Evolutionary conservation across 2,888 invertebrate species (phyloP).

Genomic region (Muscina levida): DNA sequence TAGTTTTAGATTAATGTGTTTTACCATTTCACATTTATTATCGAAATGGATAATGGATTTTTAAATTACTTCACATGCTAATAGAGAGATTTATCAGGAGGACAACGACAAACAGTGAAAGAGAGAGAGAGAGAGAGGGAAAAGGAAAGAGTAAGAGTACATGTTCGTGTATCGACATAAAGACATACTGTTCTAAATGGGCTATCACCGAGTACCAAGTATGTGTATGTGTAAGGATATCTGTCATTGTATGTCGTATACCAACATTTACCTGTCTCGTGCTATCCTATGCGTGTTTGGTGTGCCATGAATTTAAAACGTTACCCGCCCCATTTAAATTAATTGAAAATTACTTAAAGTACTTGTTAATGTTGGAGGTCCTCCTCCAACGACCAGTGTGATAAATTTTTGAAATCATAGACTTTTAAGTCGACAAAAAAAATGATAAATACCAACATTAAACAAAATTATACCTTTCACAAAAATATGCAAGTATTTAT

Average conservation of each 20-base stretch:
- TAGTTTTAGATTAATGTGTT: constrained; percentile 67
- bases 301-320: constrained; percentile 59
- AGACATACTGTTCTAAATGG: too few species aligned
- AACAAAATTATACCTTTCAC: constrained; percentile 79
- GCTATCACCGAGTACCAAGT: too few species aligned
- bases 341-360: constrained; percentile 65
- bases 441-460: constrained; percentile 79
- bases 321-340: constrained; percentile 64
- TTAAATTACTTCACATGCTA: constrained; percentile 65
- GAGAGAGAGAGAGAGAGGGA: not conserved
- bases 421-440: constrained; percentile 51
- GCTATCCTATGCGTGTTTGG: constrained; percentile 61
- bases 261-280: constrained; percentile 40
- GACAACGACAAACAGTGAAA: too few species aligned
- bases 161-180: too few species aligned
- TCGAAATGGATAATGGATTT: constrained; percentile 61
- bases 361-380: constrained; percentile 57
- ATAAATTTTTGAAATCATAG: constrained; percentile 37
- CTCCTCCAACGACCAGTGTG: constrained; percentile 29
- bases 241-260: too few species aligned
- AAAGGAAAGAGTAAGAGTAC: not conserved
- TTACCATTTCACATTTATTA: constrained; percentile 61
- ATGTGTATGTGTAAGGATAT: too few species aligned
- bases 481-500: constrained; percentile 62
- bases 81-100: constrained; percentile 61